phyloP scores from a whole-genome alignment of 1,140 invertebrate species.

The Atta colombica region DNA sequence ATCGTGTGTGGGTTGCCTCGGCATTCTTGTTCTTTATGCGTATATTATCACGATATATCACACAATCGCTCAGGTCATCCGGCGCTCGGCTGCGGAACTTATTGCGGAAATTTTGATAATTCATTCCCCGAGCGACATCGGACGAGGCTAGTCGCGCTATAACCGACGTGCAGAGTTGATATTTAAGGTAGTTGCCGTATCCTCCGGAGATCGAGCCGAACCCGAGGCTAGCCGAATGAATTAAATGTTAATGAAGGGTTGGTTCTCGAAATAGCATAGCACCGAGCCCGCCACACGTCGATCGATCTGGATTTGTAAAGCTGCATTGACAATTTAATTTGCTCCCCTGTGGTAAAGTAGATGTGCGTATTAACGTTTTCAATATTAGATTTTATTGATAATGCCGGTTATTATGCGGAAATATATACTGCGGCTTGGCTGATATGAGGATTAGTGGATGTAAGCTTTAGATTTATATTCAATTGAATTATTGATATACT shows the following conservation, averaged over 20 bases:
- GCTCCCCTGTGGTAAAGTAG: neutral
- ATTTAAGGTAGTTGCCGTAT: slow-evolving; percentile 55
- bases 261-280: slow-evolving; percentile 37
- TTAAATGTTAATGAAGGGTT: slow-evolving; percentile 63
- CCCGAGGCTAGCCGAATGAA: slow-evolving; percentile 30
- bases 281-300: neutral
- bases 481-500: slow-evolving; percentile 58
- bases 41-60: slow-evolving; percentile 1
- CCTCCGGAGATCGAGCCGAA: slow-evolving; percentile 56
- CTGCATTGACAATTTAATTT: slow-evolving; percentile 30
- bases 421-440: slow-evolving; percentile 21
- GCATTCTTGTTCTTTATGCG: slow-evolving; percentile 39
- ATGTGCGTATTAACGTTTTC: slow-evolving; percentile 42
- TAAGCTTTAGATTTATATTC: slow-evolving; percentile 56
- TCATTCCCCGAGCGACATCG: slow-evolving; percentile 58
- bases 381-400: slow-evolving; percentile 53
- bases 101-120: slow-evolving; percentile 77
- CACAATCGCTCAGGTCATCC: neutral
- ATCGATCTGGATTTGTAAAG: slow-evolving; percentile 20
- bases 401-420: slow-evolving; percentile 40
- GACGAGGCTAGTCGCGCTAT: neutral
- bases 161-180: slow-evolving; percentile 43
- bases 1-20: neutral
- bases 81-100: slow-evolving; percentile 46
- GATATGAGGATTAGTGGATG: slow-evolving; percentile 40